Evolutionary conservation across 1,140 invertebrate genomes (phyloP).

Genomic region (Bombus cullumanus): DNA sequence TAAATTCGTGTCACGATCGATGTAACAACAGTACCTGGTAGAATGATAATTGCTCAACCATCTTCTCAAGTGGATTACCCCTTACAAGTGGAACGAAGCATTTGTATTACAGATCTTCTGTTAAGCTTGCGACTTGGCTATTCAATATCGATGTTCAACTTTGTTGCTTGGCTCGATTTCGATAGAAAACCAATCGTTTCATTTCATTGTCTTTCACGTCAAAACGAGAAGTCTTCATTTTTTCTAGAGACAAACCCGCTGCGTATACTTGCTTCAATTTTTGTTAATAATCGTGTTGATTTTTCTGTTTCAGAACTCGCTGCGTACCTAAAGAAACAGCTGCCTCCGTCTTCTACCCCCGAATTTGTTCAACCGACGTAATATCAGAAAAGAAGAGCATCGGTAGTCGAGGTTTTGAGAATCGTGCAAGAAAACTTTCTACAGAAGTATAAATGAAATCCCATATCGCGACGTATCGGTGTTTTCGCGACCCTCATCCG

Average conservation of each 20-base stretch:
- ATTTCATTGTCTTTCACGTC: neutral
- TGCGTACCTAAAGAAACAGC: neutral
- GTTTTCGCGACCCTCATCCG: conserved; percentile 7
- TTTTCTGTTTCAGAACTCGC: conserved; percentile 37
- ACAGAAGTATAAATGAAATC: conserved; percentile 18
- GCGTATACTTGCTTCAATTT: too few species aligned
- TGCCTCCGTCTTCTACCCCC: neutral
- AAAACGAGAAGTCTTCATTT: neutral
- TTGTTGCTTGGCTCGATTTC: neutral
- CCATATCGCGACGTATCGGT: conserved; percentile 5
- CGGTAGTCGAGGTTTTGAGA: neutral
- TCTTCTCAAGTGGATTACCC: neutral
- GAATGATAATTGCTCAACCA: neutral
- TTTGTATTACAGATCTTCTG: neutral
- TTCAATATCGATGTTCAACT: neutral
- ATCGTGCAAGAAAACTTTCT: neutral
- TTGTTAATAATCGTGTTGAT: neutral
- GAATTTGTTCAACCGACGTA: neutral
- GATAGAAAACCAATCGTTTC: too few species aligned
- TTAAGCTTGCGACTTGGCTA: neutral
- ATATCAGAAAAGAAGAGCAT: neutral
- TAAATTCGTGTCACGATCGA: neutral
- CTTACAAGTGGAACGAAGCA: neutral
- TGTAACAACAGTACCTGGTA: too few species aligned
- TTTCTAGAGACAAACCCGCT: neutral